These are phyloP conservation scores for Macrotis lagotis DNA, from an alignment of 2,113 vertebrate genomes.

Conservation along the genomic window DNA sequence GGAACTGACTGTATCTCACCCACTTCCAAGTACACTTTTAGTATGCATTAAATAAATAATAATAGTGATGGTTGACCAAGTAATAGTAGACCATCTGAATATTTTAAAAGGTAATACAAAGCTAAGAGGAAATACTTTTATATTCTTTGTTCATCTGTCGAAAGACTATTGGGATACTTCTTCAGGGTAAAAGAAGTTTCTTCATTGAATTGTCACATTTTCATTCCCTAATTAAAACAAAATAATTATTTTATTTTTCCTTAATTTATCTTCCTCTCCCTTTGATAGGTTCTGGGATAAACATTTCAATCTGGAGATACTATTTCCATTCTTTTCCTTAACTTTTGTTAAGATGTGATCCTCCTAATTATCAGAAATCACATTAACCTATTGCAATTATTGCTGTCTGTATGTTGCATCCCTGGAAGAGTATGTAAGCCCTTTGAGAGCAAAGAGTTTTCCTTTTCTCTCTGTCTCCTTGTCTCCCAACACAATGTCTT, in stretches of 20 bases:
- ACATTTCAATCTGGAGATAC: not conserved
- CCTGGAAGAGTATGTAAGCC: not conserved
- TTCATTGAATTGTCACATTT: constrained; percentile 22
- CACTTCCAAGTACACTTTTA: not conserved
- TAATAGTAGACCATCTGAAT: not conserved
- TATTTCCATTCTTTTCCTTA: not conserved
- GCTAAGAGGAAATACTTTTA: constrained; percentile 38
- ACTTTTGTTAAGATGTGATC: not conserved
- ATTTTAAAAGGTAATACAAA: constrained; percentile 49
- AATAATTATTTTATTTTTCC: constrained; percentile 33
- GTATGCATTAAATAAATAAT: constrained; percentile 49
- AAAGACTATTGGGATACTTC: constrained; percentile 23
- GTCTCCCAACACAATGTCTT: not conserved
- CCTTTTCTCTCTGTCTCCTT: not conserved
- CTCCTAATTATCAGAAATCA: not conserved
- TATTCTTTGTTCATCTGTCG: constrained; percentile 36
- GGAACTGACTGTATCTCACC: constrained; percentile 24
- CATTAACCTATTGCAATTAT: not conserved
- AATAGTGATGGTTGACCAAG: not conserved
- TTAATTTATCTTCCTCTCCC: not conserved
- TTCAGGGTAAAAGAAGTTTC: constrained; percentile 46
- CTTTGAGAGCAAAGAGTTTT: not conserved
- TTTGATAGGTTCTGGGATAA: not conserved
- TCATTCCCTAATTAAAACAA: constrained; percentile 26
- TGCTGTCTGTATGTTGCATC: not conserved